A percentile compares a stretch with the other conserved stretches of the same genome.
These are phyloP conservation scores for Philypnodon macrostomus DNA, from an alignment of 2,797 vertebrate species.

Conservation along the genomic window DNA sequence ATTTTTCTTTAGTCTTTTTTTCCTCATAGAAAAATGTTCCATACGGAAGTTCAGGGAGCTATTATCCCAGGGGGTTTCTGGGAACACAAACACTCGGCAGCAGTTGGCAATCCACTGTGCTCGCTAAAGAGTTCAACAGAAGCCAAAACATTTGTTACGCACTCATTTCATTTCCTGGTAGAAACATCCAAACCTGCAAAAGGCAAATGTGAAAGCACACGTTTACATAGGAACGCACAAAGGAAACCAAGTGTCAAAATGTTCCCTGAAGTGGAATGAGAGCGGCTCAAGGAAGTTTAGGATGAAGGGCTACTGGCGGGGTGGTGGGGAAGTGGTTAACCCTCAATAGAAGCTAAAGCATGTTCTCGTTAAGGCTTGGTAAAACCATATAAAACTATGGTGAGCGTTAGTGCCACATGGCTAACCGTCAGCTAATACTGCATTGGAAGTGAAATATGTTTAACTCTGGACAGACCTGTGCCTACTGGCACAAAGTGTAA, in stretches of 20 bases:
- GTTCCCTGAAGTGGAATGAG: slow-evolving; percentile 51
- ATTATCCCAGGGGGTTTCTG: slow-evolving; percentile 61
- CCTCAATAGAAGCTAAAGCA: slow-evolving; percentile 26
- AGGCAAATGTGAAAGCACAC: slow-evolving; percentile 67
- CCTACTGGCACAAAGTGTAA: slow-evolving; percentile 12
- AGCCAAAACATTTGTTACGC: slow-evolving; percentile 77
- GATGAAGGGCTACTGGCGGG: slow-evolving; percentile 2
- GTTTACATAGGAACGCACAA: slow-evolving; percentile 57
- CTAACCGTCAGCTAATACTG: slow-evolving; percentile 2
- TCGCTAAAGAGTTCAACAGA: slow-evolving; percentile 66
- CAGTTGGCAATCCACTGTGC: slow-evolving; percentile 59
- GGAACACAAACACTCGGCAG: slow-evolving; percentile 68
- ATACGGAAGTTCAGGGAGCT: slow-evolving; percentile 56
- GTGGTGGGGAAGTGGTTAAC: slow-evolving; percentile 21
- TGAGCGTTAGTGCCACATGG: slow-evolving; percentile 3
- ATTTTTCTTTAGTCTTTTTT: slow-evolving; percentile 42
- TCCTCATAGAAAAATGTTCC: slow-evolving; percentile 46
- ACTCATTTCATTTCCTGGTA: slow-evolving; percentile 71
- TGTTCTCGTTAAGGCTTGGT: slow-evolving; percentile 1
- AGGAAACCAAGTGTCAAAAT: slow-evolving; percentile 54
- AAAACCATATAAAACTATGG: slow-evolving; percentile 10
- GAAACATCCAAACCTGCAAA: slow-evolving; percentile 52
- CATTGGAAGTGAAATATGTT: slow-evolving; percentile 11
- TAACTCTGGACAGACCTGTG: slow-evolving; percentile 6
- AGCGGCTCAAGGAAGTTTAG: slow-evolving; percentile 34